Evolutionary conservation across 2,888 invertebrate species (phyloP).

Genomic region (Tiliacea citrago): DNA sequence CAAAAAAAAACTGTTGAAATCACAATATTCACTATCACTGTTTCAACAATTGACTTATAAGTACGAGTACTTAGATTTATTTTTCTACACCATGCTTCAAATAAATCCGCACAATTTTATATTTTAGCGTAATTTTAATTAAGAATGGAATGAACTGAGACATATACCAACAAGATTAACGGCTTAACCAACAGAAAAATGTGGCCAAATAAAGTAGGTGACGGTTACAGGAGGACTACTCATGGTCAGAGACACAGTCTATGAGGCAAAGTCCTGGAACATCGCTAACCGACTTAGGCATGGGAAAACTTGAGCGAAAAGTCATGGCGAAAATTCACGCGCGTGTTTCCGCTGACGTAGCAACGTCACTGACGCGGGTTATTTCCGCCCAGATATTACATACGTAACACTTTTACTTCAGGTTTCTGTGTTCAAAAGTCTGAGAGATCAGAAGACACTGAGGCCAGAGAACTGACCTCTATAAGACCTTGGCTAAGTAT

Average conservation of each 20-base stretch:
- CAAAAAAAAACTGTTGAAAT: not conserved
- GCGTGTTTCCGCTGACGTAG: not conserved
- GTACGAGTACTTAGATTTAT: not conserved
- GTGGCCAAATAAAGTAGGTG: constrained; percentile 57
- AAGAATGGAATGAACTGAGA: constrained; percentile 33
- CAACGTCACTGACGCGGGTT: not conserved
- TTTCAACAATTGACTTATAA: not conserved
- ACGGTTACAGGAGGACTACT: constrained; percentile 26
- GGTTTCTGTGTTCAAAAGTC: not conserved
- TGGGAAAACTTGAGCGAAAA: not conserved
- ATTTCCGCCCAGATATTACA: not conserved
- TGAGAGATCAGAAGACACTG: not conserved
- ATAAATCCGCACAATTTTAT: constrained; percentile 21
- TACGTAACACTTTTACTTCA: not conserved
- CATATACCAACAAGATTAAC: constrained; percentile 58
- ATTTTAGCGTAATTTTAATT: constrained; percentile 33
- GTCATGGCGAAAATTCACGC: not conserved
- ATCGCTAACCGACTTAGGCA: not conserved
- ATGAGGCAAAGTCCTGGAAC: not conserved
- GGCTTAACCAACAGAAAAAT: constrained; percentile 67
- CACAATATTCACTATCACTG: not conserved
- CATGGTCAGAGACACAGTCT: not conserved
- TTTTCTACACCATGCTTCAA: not conserved
- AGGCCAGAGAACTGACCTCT: not conserved
- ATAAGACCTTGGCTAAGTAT: not conserved